Evolutionary conservation across 2,888 invertebrate species (phyloP).

Genomic region (Heteromyza rotundicornis): DNA sequence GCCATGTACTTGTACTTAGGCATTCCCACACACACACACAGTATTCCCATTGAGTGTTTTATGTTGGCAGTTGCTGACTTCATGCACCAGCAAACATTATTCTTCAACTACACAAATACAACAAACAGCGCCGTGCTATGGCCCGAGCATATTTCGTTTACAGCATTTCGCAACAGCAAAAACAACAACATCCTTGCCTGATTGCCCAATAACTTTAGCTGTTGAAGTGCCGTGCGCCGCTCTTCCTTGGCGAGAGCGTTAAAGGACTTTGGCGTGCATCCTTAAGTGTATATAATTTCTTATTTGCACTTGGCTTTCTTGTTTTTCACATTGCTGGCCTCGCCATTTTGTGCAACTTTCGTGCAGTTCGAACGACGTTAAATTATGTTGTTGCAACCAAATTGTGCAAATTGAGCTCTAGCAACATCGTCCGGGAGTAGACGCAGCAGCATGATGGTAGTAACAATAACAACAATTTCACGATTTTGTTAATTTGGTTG

Average conservation of each 20-base stretch:
- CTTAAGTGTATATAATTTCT: slow-evolving; percentile 11
- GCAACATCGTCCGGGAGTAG: too few species aligned
- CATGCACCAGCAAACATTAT: slow-evolving; percentile 26
- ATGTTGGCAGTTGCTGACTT: slow-evolving; percentile 27
- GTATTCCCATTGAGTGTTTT: slow-evolving; percentile 17
- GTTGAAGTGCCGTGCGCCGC: not conserved
- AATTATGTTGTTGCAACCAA: slow-evolving; percentile 10
- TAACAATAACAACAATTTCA: too few species aligned
- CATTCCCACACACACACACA: slow-evolving; percentile 9
- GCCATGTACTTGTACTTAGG: not conserved
- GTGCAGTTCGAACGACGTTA: not conserved
- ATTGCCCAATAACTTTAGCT: slow-evolving; percentile 19
- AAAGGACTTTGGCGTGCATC: slow-evolving; percentile 1
- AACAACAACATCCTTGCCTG: slow-evolving; percentile 8
- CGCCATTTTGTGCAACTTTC: not conserved
- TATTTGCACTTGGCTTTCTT: not conserved
- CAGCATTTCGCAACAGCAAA: not conserved
- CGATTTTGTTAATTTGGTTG: too few species aligned
- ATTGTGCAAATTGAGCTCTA: not conserved
- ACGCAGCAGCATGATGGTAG: too few species aligned
- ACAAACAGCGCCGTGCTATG: not conserved
- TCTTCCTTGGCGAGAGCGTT: not conserved
- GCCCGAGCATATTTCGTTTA: not conserved
- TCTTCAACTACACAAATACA: slow-evolving; percentile 7
- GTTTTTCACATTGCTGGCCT: too few species aligned